Conservation (phyloP, 2,113 vertebrate species). For the Lepisosteus oculatus region DNA sequence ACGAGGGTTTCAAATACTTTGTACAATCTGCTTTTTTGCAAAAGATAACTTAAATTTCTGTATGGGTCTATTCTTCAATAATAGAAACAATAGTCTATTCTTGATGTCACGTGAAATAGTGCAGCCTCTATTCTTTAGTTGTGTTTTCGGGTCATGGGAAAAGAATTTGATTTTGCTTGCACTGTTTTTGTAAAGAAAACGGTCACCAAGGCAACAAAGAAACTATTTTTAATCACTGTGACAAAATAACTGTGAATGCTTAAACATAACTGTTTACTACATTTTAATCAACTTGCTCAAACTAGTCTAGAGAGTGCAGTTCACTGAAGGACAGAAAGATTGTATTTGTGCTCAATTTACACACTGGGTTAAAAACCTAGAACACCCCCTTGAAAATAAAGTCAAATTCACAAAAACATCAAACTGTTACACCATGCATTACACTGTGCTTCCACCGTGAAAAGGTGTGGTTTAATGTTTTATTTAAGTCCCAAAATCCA, state of each 20-base stretch:
- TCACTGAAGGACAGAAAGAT: background rate
- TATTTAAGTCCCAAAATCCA: too few species aligned
- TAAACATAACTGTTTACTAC: constrained; percentile 19
- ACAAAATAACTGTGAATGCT: constrained; percentile 25
- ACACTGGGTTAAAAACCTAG: background rate
- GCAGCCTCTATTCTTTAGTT: constrained; percentile 17
- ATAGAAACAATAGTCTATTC: too few species aligned
- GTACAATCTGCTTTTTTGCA: too few species aligned
- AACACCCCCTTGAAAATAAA: too few species aligned
- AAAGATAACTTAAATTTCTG: too few species aligned
- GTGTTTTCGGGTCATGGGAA: constrained; percentile 40
- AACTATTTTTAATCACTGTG: constrained; percentile 25
- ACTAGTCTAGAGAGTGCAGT: constrained; percentile 4
- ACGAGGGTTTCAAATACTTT: too few species aligned
- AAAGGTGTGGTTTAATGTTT: too few species aligned
- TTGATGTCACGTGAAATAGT: too few species aligned
- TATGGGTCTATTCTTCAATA: too few species aligned
- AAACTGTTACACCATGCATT: too few species aligned
- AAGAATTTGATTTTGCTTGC: constrained; percentile 35
- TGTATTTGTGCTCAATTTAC: background rate
- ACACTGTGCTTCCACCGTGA: too few species aligned
- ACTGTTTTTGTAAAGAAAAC: constrained; percentile 39
- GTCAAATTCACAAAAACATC: too few species aligned
- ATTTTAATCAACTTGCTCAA: constrained; percentile 17
- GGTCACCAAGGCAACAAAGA: constrained; percentile 41